Evolutionary conservation across 1,140 invertebrate genomes (phyloP), one percentile per base, ranked within the genome.

Genomic region (Aporrectodea caliginosa): DNA sequence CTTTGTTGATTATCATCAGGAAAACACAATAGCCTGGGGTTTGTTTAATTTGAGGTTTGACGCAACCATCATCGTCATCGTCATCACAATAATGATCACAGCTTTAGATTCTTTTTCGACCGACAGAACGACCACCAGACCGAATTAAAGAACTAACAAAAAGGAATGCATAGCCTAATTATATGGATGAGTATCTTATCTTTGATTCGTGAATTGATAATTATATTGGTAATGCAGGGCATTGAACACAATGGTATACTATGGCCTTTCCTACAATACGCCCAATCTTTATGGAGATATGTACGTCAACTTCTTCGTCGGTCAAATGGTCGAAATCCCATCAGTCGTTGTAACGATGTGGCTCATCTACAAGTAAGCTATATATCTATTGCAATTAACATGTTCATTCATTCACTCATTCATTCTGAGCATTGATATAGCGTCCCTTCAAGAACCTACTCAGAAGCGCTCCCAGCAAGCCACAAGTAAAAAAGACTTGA

Each of bases 251-350:
- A 92, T 92, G 81, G 90, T 78, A 22, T 72, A 78, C 29, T 80
- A 90, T 92, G 83, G 92, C 92, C 85, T 93, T 92, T 92, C 89
- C 84, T 85, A 82, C 83, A 69, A 77, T 69, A 78, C 69, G n/a
- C 78, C 75, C 1, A 73, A 79, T 43, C 75, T 82, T 0, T 32
- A 77, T 16, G 22, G 81, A 33, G 76, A 35, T 77, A 71, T 84
- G 81, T 86, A 87, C 79, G 16, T 74, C 34, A 81, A 81, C 78
- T 79, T 79, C 78, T 74, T 79, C 80, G 32, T 81, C 1, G 77
- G 71, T 27, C 93, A 93, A 0, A 86, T 91, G 2, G 93, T 94
- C 0, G 93, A 94, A 88, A 89, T 93, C 79, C 93, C 93, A 0
- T 92, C 91, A 0, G 93, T 93, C 83, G 88, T 88, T 2, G 73